Conservation (phyloP, 2,113 vertebrate genomes). For the Pleuronectes platessa region DNA sequence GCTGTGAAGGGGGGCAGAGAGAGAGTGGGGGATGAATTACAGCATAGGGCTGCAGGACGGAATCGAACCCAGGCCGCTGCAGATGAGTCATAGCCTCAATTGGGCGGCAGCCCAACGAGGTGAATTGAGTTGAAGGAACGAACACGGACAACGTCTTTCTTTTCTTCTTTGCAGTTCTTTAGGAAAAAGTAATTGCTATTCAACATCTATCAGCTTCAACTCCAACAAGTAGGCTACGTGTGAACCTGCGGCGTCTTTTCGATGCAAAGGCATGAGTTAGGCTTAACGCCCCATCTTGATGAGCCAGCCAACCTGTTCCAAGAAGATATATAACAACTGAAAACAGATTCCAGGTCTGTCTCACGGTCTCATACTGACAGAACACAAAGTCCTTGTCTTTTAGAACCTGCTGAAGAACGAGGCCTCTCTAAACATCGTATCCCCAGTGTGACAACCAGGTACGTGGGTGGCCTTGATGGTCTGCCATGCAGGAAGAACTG, state of each 20-base stretch:
- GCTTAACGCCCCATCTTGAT: constrained; percentile 34
- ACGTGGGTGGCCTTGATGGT: constrained; percentile 68
- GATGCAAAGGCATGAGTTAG: too few relatives aligned
- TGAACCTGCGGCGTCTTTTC: background rate
- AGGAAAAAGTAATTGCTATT: too few relatives aligned
- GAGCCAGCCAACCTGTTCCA: constrained; percentile 52
- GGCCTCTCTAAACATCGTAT: constrained; percentile 54
- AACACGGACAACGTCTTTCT: too few relatives aligned
- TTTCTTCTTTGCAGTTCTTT: too few relatives aligned
- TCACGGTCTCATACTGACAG: constrained; percentile 62
- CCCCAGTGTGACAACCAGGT: constrained; percentile 51
- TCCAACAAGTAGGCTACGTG: constrained; percentile 15
- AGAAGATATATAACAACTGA: constrained; percentile 48
- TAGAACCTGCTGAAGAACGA: constrained; percentile 62
- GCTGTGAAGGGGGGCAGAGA: too few relatives aligned
- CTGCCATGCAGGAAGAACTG: constrained; percentile 62
- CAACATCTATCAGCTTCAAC: background rate
- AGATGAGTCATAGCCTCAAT: too few relatives aligned
- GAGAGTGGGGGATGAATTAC: too few relatives aligned
- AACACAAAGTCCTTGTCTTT: constrained; percentile 68
- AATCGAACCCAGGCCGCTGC: too few relatives aligned
- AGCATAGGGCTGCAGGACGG: too few relatives aligned
- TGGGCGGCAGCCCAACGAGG: too few relatives aligned
- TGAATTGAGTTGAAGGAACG: too few relatives aligned
- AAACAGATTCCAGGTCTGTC: constrained; percentile 62